phyloP scores from a whole-genome alignment of 2,888 invertebrate genomes.

The Pollenia amentaria region DNA sequence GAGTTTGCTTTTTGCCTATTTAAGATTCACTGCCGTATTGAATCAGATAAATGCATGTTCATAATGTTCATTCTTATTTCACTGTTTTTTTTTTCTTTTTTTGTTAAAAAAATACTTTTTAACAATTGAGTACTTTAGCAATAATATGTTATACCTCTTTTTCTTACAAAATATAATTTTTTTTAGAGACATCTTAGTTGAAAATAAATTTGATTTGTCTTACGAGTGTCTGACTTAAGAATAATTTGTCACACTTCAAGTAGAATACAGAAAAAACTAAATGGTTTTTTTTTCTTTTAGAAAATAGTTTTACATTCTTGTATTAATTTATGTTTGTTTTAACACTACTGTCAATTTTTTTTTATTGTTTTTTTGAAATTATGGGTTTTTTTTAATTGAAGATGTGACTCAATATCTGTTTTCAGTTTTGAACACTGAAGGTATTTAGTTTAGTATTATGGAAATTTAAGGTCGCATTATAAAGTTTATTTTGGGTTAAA shows the following conservation, averaged over 20 bases:
- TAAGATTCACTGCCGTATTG: constrained; percentile 13
- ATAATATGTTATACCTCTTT: neutral
- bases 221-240: constrained; percentile 15
- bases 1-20: no score
- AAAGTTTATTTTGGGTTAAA: neutral
- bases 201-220: constrained; percentile 19
- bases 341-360: neutral
- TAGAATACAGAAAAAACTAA: neutral
- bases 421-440: constrained; percentile 1
- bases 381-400: neutral
- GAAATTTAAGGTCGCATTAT: neutral
- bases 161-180: neutral
- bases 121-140: neutral
- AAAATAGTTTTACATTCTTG: constrained; percentile 19
- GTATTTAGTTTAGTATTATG: neutral
- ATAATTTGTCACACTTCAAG: constrained; percentile 56
- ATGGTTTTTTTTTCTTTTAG: neutral
- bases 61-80: constrained; percentile 5
- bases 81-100: neutral
- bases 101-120: constrained; percentile 2
- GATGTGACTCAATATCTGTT: constrained; percentile 23
- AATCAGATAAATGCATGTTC: neutral
- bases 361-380: constrained; percentile 5
- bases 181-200: neutral
- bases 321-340: neutral